A percentile compares a stretch with the other conserved stretches of the same genome.
phyloP scores from a whole-genome alignment of 2,113 vertebrate species.

The Axis porcinus region DNA sequence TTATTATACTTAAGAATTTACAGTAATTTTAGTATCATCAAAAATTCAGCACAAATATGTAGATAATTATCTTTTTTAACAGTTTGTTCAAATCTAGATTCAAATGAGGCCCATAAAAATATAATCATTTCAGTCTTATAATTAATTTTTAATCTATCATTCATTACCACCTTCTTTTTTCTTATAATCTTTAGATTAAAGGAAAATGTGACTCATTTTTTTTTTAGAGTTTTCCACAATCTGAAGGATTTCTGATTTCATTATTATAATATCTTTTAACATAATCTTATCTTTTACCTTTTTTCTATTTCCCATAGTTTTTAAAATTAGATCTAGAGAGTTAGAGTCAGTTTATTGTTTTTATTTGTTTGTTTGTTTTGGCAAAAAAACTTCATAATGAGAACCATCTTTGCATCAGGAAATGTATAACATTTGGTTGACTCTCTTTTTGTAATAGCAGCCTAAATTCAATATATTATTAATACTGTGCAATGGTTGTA shows the following conservation, averaged over 20 bases:
- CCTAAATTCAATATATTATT: neutral
- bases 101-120: neutral
- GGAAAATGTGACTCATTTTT: neutral
- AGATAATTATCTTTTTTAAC: neutral
- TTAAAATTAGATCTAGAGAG: neutral
- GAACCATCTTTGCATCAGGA: neutral
- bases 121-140: neutral
- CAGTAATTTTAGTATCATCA: neutral
- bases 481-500: neutral
- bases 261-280: neutral
- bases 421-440: neutral
- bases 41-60: neutral
- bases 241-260: neutral
- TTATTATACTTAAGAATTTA: neutral
- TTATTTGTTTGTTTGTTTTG: neutral
- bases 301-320: neutral
- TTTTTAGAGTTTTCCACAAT: neutral
- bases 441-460: neutral
- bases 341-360: neutral
- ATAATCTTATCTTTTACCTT: neutral
- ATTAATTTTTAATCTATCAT: neutral
- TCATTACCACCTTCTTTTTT: neutral
- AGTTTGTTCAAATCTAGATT: neutral
- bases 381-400: neutral
- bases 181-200: neutral